phyloP scores from a whole-genome alignment of 2,113 vertebrate species.

The Microcebus griseorufus region DNA sequence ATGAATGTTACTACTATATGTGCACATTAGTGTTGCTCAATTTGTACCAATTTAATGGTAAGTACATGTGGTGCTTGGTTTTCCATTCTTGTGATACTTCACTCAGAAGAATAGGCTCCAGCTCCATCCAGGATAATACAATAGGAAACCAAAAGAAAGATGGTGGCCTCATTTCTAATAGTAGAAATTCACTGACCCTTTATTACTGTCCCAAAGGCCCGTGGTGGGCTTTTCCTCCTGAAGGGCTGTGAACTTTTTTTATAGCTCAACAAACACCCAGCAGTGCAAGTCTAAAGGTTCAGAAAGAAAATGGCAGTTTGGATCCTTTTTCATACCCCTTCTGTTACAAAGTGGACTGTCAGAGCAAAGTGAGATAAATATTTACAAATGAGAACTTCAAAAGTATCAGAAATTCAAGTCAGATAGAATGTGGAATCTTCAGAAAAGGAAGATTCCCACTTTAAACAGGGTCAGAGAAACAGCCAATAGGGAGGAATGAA shows the following conservation, averaged over 20 bases:
- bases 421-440: background rate
- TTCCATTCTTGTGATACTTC: too few relatives aligned
- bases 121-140: too few relatives aligned
- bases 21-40: too few relatives aligned
- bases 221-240: rapidly evolving
- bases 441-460: background rate
- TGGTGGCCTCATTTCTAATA: background rate
- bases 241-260: rapidly evolving
- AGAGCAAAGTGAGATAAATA: background rate
- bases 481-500: background rate
- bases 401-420: background rate
- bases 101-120: too few relatives aligned
- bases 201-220: background rate
- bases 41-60: too few relatives aligned
- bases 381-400: background rate
- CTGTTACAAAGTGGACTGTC: background rate
- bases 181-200: background rate
- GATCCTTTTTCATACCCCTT: background rate
- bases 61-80: too few relatives aligned
- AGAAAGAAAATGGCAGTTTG: background rate
- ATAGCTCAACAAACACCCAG: background rate
- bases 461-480: background rate
- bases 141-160: too few relatives aligned
- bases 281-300: background rate
- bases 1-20: too few relatives aligned